Conservation (phyloP, 2,797 vertebrate species). For the Clarias platycephalus region DNA sequence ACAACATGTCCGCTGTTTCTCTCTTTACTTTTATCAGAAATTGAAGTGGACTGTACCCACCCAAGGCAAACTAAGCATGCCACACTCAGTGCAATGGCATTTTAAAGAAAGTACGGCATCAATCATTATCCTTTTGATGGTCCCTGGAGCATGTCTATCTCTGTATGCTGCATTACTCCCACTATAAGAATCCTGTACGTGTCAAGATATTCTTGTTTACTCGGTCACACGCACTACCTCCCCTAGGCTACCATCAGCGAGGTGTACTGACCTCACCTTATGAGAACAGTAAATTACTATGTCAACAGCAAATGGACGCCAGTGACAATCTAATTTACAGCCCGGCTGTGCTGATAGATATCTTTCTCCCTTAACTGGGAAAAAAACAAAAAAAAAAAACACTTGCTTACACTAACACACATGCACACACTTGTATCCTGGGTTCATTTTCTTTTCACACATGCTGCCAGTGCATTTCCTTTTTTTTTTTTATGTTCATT, state of each 20-base stretch:
- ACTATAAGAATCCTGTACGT: constrained; percentile 15
- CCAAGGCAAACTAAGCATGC: constrained; percentile 14
- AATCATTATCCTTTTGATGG: constrained; percentile 40
- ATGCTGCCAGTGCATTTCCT: constrained; percentile 24
- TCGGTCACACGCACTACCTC: constrained; percentile 21
- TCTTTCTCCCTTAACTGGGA: constrained; percentile 36
- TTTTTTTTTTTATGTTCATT: constrained; percentile 32
- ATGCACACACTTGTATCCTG: constrained; percentile 34
- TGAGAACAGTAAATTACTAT: constrained; percentile 69
- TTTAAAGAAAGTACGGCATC: constrained; percentile 40
- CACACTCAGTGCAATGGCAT: constrained; percentile 8
- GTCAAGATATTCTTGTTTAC: constrained; percentile 53
- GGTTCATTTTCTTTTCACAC: constrained; percentile 38
- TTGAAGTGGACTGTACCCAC: constrained; percentile 28
- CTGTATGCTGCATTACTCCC: constrained; percentile 9
- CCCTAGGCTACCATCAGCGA: constrained; percentile 63
- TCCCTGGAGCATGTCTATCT: constrained; percentile 12
- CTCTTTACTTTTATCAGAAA: constrained; percentile 28
- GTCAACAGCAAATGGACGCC: constrained; percentile 65
- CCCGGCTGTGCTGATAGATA: constrained; percentile 52
- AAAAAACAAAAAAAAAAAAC: constrained; percentile 21
- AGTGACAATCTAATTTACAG: constrained; percentile 66
- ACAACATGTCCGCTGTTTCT: constrained; percentile 27
- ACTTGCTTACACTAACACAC: constrained; percentile 29
- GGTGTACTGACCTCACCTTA: constrained; percentile 62